phyloP scores from a whole-genome alignment of 2,797 vertebrate genomes.

The Molothrus aeneus region DNA sequence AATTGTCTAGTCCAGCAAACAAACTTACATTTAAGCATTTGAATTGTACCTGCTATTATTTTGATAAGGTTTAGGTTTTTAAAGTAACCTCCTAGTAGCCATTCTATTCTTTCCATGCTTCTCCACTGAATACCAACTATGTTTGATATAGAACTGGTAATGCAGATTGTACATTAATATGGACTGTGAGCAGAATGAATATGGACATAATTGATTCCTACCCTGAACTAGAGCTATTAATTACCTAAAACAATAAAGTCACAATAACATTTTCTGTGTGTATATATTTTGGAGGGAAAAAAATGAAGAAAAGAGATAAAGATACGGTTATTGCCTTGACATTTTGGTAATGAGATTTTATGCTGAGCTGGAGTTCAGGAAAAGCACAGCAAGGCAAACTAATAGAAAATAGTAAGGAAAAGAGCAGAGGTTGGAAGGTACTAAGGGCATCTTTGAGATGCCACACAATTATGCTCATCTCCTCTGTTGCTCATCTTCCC shows the following conservation, averaged over 20 bases:
- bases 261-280: background rate
- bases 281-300: background rate
- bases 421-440: constrained; percentile 13
- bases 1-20: background rate
- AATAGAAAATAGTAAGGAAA: constrained; percentile 24
- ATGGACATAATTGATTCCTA: background rate
- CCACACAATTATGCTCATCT: background rate
- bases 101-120: background rate
- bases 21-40: background rate
- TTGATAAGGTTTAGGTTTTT: background rate
- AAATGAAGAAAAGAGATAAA: background rate
- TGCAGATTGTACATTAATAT: background rate
- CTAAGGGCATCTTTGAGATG: background rate
- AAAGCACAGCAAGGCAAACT: background rate
- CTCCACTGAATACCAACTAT: background rate
- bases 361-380: background rate
- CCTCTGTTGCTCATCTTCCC: background rate
- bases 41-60: background rate
- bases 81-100: background rate
- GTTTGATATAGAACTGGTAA: background rate
- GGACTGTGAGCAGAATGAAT: background rate
- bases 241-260: constrained; percentile 16
- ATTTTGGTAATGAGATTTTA: constrained; percentile 56
- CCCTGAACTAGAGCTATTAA: background rate
- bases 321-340: constrained; percentile 24